These are phyloP conservation scores for Ciconia boyciana DNA, from an alignment of 2,113 vertebrate species.

Conservation along the genomic window DNA sequence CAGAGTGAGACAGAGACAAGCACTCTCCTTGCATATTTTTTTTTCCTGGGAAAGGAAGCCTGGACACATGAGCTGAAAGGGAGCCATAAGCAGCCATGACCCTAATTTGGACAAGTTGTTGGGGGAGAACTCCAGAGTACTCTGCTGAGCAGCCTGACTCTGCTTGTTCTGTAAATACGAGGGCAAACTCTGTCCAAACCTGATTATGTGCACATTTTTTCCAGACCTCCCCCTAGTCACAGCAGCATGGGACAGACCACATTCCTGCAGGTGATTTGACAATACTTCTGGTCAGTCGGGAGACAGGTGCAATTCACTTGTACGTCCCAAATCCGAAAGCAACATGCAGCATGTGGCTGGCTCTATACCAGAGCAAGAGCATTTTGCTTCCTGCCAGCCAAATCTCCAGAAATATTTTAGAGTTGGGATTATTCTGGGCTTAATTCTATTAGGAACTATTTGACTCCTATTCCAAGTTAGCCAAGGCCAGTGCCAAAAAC, in stretches of 20 bases:
- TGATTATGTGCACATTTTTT: not conserved
- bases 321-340: not conserved
- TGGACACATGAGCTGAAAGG: not conserved
- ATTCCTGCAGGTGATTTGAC: not conserved
- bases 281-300: accelerated
- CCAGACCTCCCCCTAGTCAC: not conserved
- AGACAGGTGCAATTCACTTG: not conserved
- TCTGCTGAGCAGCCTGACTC: not conserved
- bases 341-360: not conserved
- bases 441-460: not conserved
- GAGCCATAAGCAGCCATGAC: not conserved
- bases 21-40: not conserved
- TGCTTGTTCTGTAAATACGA: not conserved
- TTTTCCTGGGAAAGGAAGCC: not conserved
- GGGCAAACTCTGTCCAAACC: not conserved
- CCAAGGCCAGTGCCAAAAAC: not conserved
- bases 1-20: not conserved
- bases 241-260: not conserved
- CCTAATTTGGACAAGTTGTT: not conserved
- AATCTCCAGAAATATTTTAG: not conserved
- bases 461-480: not conserved
- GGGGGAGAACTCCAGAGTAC: not conserved
- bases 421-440: not conserved
- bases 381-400: not conserved
- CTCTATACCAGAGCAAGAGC: not conserved